These are phyloP conservation scores for Pandemis heparana DNA, from an alignment of 2,888 invertebrate genomes.

Conservation along the genomic window DNA sequence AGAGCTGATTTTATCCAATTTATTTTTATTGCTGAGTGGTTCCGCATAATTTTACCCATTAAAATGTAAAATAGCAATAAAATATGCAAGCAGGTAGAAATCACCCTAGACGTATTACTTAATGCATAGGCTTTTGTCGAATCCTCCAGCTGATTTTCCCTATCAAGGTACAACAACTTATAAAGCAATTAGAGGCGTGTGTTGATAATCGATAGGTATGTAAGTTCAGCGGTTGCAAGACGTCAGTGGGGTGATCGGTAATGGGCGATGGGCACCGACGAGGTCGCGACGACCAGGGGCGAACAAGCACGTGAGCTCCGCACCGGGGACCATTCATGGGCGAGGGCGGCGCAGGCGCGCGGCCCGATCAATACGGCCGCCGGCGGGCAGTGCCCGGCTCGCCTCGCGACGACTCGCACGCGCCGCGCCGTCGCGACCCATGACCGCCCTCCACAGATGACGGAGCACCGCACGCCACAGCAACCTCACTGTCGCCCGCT, in stretches of 20 bases:
- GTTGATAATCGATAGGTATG: conserved; percentile 20
- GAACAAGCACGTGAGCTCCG: conserved; percentile 77
- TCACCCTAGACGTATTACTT: not conserved
- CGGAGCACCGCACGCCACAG: conserved; percentile 80
- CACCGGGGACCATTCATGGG: conserved; percentile 79
- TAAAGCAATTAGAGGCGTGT: conserved; percentile 16
- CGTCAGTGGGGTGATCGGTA: conserved; percentile 30
- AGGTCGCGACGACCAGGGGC: conserved; percentile 46
- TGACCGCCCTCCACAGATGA: conserved; percentile 83
- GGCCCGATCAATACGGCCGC: conserved; percentile 70
- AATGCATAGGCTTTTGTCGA: not conserved
- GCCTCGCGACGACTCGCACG: conserved; percentile 74
- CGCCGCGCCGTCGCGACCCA: conserved; percentile 66
- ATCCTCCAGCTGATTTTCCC: not conserved
- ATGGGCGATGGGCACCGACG: conserved; percentile 27
- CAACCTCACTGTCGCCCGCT: conserved; percentile 67
- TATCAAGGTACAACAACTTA: not conserved
- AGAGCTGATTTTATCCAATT: not conserved
- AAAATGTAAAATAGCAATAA: not conserved
- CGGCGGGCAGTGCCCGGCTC: conserved; percentile 76
- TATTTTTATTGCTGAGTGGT: not conserved
- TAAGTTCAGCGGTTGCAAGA: conserved; percentile 28
- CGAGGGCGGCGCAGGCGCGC: conserved; percentile 78
- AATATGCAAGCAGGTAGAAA: not conserved
- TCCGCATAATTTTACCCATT: not conserved